Conservation (phyloP, 2,797 vertebrate species). For the Phoebastria nigripes region DNA sequence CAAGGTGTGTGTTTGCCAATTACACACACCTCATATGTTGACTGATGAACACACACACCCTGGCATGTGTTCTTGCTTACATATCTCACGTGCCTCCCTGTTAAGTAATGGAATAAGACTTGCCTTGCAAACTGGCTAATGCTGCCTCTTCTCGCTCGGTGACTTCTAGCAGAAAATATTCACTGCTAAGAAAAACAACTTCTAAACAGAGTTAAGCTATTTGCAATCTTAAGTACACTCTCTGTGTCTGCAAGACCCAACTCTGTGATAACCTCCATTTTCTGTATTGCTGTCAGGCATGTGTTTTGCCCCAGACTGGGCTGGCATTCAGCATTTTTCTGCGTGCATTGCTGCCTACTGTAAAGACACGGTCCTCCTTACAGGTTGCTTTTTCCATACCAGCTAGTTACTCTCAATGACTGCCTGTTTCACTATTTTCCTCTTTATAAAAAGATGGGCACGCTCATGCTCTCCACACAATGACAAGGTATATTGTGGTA, state of each 20-base stretch:
- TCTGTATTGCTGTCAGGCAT: not conserved
- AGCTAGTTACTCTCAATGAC: not conserved
- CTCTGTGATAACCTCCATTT: not conserved
- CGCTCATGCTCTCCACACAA: not conserved
- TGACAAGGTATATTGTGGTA: not conserved
- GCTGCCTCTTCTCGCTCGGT: not conserved
- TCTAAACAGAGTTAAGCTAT: not conserved
- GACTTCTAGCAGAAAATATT: conserved; percentile 41
- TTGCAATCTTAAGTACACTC: not conserved
- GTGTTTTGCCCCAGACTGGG: not conserved
- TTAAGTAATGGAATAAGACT: conserved; percentile 61
- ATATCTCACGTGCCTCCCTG: conserved; percentile 48
- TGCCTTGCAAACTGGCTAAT: conserved; percentile 1
- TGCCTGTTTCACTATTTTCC: not conserved
- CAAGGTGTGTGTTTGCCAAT: conserved; percentile 54
- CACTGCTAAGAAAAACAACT: conserved; percentile 22
- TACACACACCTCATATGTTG: conserved; percentile 47
- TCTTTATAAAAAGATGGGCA: not conserved
- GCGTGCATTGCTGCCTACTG: not conserved
- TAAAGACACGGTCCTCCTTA: not conserved
- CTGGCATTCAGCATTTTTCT: not conserved
- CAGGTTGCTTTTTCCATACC: not conserved
- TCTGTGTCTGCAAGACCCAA: not conserved
- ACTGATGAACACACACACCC: conserved; percentile 59
- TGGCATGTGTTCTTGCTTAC: conserved; percentile 54